phyloP scores from a whole-genome alignment of 2,888 invertebrate species.

The Drosophila infuscata region DNA sequence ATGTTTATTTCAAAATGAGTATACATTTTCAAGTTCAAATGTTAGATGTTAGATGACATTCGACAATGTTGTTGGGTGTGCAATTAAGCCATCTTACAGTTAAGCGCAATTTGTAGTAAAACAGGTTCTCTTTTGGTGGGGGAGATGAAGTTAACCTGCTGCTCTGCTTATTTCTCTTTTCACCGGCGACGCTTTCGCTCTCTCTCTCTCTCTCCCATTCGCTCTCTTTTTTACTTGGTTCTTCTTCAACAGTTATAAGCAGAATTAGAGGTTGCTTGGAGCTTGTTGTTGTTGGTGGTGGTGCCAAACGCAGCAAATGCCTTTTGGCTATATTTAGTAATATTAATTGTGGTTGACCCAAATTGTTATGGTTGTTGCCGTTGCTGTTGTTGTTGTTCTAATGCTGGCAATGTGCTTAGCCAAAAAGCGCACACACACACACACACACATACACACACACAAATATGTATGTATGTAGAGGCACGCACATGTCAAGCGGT shows the following conservation, averaged over 20 bases:
- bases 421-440: conserved; percentile 30
- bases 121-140: background rate
- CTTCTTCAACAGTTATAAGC: conserved; percentile 18
- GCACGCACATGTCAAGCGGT: conserved; percentile 43
- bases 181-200: conserved; percentile 1
- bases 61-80: conserved; percentile 37
- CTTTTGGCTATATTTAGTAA: conserved; percentile 73
- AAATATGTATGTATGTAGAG: background rate
- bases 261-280: conserved; percentile 5
- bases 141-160: background rate
- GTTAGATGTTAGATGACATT: background rate
- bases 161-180: conserved; percentile 1
- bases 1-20: too few relatives aligned
- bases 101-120: conserved; percentile 9
- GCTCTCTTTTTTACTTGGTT: conserved; percentile 7
- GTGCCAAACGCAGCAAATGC: conserved; percentile 38
- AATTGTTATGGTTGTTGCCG: conserved; percentile 42
- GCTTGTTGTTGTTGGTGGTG: conserved; percentile 7
- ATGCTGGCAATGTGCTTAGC: conserved; percentile 59
- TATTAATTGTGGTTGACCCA: conserved; percentile 76
- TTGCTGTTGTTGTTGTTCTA: conserved; percentile 35
- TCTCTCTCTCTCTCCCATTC: background rate
- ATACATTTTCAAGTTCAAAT: too few relatives aligned
- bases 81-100: conserved; percentile 7
- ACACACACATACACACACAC: background rate